These are phyloP conservation scores for Macrostomum lignano DNA, from an alignment of 1,140 invertebrate species.

Conservation along the genomic window DNA sequence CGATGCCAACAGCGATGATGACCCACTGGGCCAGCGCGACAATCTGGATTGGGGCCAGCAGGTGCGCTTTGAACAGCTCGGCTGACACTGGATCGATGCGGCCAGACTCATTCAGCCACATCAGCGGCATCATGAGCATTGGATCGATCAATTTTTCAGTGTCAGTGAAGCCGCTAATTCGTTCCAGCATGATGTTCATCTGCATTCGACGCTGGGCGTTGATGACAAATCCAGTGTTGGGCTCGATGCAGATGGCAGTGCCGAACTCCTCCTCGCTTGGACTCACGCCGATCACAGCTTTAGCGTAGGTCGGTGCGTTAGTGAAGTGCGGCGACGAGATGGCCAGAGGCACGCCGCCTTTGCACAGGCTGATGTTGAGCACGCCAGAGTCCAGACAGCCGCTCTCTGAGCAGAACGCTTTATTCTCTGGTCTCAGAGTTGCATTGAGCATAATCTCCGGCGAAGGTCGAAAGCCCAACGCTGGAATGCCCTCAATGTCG, in stretches of 20 bases:
- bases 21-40: too few relatives aligned
- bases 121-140: constrained; percentile 3
- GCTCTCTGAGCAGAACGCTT: constrained; percentile 12
- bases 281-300: background rate
- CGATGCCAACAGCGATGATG: too few relatives aligned
- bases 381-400: constrained; percentile 13
- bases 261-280: background rate
- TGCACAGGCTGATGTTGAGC: constrained; percentile 12
- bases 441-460: constrained; percentile 10
- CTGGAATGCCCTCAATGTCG: too few relatives aligned
- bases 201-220: constrained; percentile 8
- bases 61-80: too few relatives aligned
- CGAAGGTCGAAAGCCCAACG: too few relatives aligned
- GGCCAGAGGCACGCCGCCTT: constrained; percentile 10
- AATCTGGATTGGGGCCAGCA: too few relatives aligned
- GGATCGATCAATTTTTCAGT: too few relatives aligned
- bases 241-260: background rate
- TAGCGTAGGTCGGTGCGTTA: constrained; percentile 9
- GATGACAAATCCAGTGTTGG: constrained; percentile 7
- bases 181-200: constrained; percentile 9
- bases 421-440: constrained; percentile 12
- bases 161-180: too few relatives aligned
- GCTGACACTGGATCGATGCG: too few relatives aligned
- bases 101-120: constrained; percentile 8
- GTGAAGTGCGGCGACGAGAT: constrained; percentile 12